Evolutionary conservation across 2,888 invertebrate species (phyloP), one percentile per base, ranked within the genome.

Genomic region (Leistus spinibarbis): DNA sequence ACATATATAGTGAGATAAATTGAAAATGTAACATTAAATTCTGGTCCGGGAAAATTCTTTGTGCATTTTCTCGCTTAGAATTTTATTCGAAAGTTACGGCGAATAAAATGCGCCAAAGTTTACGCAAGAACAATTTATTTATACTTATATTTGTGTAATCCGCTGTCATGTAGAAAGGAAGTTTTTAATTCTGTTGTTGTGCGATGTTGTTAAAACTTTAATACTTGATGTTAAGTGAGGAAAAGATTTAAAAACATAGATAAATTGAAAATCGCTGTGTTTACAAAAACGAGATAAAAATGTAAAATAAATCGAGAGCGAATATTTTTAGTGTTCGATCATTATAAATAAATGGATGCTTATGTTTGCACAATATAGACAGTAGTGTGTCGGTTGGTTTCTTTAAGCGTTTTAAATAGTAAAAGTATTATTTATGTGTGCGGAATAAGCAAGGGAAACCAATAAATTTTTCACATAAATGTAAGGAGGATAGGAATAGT

Each of bases 401-500:
- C 13, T 60, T 17, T 20, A 16, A 60, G 22, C 13, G 40, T 70
- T 70, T 70, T 70, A 24, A 70, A 70, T 62, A 60, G 62, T 62
- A 70, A 70, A 70, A 60, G 69, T 62, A 62, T 70, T 70, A 70
- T 70, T 70, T 70, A 70, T 70, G 57, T 70, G 19, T 40, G 24
- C 60, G 40, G 40, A 40, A 40, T 10, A 40, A 40, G 40, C 7
- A 40, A 40, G 13, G 13, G 17, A 27, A 73, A 57, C 57, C 54
- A 56, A 69, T 70, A 69, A 70, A 69, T 76, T 69, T 65, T 69
- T 64, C 69, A 76, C 69, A 65, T 63, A 76, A 69, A 65, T 76
- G 57, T 54, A 57, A 19, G 68, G 54, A 60, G 27, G 67, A 68
- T 68, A 75, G 73, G 77, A 78, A 77, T 78, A 78, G 78, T 77